phyloP scores from a whole-genome alignment of 2,113 vertebrate genomes.

The Macquaria australasica region DNA sequence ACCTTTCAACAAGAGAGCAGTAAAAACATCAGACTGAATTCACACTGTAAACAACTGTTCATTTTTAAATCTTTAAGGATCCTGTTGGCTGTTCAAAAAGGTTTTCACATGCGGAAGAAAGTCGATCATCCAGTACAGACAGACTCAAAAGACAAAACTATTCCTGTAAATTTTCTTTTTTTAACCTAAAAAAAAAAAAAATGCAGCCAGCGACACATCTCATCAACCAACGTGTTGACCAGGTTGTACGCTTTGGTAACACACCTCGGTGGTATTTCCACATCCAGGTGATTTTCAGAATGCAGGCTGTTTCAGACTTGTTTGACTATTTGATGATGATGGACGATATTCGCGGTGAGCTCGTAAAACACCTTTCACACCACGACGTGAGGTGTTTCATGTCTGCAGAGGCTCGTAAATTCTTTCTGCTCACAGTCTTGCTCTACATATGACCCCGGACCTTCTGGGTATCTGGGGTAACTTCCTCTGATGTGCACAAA shows the following conservation, averaged over 20 bases:
- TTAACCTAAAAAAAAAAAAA: not conserved
- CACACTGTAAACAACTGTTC: not conserved
- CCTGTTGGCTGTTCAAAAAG: not conserved
- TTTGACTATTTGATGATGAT: conserved; percentile 48
- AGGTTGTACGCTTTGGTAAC: not conserved
- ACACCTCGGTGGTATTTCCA: conserved; percentile 20
- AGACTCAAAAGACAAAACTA: too few species aligned
- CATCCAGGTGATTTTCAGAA: conserved; percentile 21
- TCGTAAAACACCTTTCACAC: conserved; percentile 52
- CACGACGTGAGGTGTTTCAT: conserved; percentile 21
- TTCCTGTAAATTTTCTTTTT: not conserved
- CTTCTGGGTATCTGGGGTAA: conserved; percentile 34
- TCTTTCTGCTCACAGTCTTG: conserved; percentile 13
- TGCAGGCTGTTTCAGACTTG: conserved; percentile 1
- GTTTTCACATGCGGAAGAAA: too few species aligned
- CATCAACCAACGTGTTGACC: not conserved
- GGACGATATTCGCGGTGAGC: conserved; percentile 22
- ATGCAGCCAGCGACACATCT: not conserved
- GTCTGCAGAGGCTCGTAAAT: conserved; percentile 61
- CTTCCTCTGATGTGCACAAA: conserved; percentile 25
- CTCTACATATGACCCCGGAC: conserved; percentile 10
- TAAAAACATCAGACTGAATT: not conserved
- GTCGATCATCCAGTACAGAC: too few species aligned
- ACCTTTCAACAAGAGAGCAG: too few species aligned
- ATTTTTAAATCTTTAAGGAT: not conserved